Evolutionary conservation across 2,888 invertebrate species (phyloP), one percentile per base, ranked within the genome.

Genomic region (Drosophila gaucha): DNA sequence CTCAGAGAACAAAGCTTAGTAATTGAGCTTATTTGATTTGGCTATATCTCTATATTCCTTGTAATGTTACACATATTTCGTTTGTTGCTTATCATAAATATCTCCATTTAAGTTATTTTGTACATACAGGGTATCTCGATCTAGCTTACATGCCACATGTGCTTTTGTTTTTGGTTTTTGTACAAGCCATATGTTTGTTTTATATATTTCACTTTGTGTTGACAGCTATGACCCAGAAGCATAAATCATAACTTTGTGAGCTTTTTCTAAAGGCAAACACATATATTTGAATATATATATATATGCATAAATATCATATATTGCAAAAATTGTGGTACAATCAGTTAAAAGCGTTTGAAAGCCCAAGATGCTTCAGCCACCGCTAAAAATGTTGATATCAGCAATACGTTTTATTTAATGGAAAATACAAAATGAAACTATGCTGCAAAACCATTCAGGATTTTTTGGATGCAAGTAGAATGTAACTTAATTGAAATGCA

Each of bases 161-260:
- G 9, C n/a, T 14, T 14, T n/a, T n/a, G n/a, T n/a, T n/a, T n/a
- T n/a, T n/a, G n/a, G n/a, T 35, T 31, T 46, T 31, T 71, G 10
- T 20, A 9, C 18, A 33, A 74, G 43, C 71, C 80, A 84, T 83
- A 72, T 79, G 83, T 74, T 82, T 86, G 75, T 66, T 78, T 80
- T 86, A 73, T 77, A 49, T 72, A 72, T 72, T 79, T 73, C 64
- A 64, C 60, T 77, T 82, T 66, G 83, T 75, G 80, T 79, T 89
- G 90, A 89, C 89, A 88, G 89, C 90, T 85, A 73, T 89, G 89
- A 89, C 89, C 90, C 84, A 89, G 78, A 90, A 89, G 80, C 89
- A 90, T 90, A 90, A 88, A 90, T 89, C 90, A 90, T 83, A 90
- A 67, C 74, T 80, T 80, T 76, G 66, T 68, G 47, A 59, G 56